phyloP scores from a whole-genome alignment of 92 coral and sea anemone species.

The Porites rus region DNA sequence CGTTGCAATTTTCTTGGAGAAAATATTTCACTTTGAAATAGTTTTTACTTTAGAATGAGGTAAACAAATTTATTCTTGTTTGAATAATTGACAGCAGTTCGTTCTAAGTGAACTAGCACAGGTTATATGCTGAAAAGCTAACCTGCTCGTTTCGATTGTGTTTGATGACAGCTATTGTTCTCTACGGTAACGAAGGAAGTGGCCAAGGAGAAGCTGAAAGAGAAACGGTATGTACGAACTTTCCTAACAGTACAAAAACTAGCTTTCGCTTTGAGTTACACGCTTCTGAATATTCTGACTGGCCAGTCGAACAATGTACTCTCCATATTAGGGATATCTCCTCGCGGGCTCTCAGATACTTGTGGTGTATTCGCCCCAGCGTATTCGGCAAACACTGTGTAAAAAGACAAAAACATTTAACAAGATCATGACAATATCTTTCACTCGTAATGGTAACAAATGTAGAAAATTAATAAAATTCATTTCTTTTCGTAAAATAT shows the following conservation, averaged over 20 bases:
- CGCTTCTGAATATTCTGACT: no score
- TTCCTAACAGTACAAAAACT: no score
- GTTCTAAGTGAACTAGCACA: not conserved
- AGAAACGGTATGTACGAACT: conserved; percentile 47
- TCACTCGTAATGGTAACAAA: no score
- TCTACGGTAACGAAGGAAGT: conserved; percentile 71
- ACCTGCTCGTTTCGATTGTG: conserved; percentile 18
- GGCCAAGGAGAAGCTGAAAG: conserved; percentile 66
- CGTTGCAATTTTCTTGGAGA: not conserved
- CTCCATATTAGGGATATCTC: no score
- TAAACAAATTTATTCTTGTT: not conserved
- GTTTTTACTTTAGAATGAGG: not conserved
- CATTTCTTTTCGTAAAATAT: not conserved
- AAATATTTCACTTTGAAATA: not conserved
- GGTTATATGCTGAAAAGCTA: conserved; percentile 15
- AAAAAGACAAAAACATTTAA: no score
- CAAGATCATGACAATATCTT: no score
- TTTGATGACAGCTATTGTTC: conserved; percentile 49
- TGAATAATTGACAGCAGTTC: conserved; percentile 17
- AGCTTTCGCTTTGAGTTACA: no score
- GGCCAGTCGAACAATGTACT: no score
- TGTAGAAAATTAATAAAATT: not conserved
- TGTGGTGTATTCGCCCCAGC: no score
- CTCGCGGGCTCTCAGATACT: no score
- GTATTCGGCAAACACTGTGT: no score